Evolutionary conservation across 2,888 invertebrate genomes (phyloP).

Genomic region (Parapristionchus giblindavisi): DNA sequence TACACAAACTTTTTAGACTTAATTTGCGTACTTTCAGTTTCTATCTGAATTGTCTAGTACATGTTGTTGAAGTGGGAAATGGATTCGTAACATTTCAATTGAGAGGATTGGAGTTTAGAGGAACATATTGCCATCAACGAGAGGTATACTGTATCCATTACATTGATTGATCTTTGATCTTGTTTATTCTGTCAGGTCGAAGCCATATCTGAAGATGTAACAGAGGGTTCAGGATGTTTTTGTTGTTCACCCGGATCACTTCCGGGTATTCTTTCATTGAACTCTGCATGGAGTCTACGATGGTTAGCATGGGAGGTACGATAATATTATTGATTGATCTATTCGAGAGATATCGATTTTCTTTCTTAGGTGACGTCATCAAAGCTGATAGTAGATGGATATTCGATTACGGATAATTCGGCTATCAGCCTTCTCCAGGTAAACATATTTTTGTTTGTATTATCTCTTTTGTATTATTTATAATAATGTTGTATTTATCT

Average conservation of each 20-base stretch:
- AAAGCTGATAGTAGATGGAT: slow-evolving; percentile 97
- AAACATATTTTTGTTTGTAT: background rate
- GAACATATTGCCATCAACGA: slow-evolving; percentile 98
- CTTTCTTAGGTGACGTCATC: slow-evolving; percentile 80
- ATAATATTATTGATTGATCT: background rate
- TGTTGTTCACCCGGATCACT: slow-evolving; percentile 87
- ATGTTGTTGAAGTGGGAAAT: slow-evolving; percentile 95
- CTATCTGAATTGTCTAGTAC: slow-evolving; percentile 95
- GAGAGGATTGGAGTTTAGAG: slow-evolving; percentile 92
- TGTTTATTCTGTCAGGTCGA: slow-evolving; percentile 78
- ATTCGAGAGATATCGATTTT: background rate
- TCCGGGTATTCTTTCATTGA: slow-evolving; percentile 84
- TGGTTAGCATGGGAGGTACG: slow-evolving; percentile 59
- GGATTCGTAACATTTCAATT: slow-evolving; percentile 97
- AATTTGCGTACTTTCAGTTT: too few relatives aligned
- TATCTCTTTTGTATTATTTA: background rate
- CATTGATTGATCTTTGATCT: too few relatives aligned
- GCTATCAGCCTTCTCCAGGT: slow-evolving; percentile 92
- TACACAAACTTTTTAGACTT: too few relatives aligned
- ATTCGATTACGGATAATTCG: slow-evolving; percentile 96
- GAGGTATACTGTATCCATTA: slow-evolving; percentile 72
- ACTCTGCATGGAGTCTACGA: slow-evolving; percentile 95
- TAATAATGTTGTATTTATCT: background rate
- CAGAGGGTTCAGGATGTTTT: slow-evolving; percentile 91
- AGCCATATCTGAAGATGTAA: slow-evolving; percentile 95